A percentile compares a stretch with the other conserved stretches of the same genome.
Evolutionary conservation across 92 coral and sea anemone genomes (phyloP).

Genomic region (Epizoanthus scotinus): DNA sequence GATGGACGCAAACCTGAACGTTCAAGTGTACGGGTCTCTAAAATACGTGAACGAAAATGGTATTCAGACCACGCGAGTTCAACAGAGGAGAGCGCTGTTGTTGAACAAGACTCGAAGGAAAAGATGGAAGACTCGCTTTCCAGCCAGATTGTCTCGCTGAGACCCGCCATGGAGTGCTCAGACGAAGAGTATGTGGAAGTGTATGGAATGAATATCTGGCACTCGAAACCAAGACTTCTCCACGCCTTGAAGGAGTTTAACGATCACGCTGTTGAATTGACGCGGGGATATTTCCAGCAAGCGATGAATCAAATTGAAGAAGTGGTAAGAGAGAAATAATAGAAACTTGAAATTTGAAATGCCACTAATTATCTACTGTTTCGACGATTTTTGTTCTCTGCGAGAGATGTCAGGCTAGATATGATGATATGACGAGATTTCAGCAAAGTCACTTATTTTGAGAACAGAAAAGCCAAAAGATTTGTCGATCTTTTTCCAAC

Average conservation of each 20-base stretch:
- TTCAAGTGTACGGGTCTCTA: background rate
- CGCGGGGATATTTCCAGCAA: conserved; percentile 54
- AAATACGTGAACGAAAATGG: conserved; percentile 12
- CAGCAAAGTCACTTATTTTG: too few species aligned
- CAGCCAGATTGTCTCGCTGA: background rate
- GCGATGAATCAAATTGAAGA: conserved; percentile 75
- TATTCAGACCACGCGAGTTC: background rate
- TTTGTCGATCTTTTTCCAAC: too few species aligned
- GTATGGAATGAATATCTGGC: conserved; percentile 52
- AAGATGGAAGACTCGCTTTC: background rate
- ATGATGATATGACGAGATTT: too few species aligned
- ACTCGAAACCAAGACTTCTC: conserved; percentile 44
- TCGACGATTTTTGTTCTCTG: too few species aligned
- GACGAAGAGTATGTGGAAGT: conserved; percentile 44
- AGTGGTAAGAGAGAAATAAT: conserved; percentile 37
- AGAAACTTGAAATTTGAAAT: background rate
- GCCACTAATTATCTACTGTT: too few species aligned
- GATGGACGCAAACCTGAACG: background rate
- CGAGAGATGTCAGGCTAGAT: too few species aligned
- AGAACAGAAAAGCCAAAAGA: too few species aligned
- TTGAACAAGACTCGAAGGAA: background rate
- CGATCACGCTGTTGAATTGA: conserved; percentile 54
- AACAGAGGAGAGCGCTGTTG: background rate
- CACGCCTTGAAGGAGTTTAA: conserved; percentile 62
- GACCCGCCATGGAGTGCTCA: background rate